Base-by-base conservation (phyloP, 1,140 invertebrate genomes). In the Trichoplusia ni region DNA sequence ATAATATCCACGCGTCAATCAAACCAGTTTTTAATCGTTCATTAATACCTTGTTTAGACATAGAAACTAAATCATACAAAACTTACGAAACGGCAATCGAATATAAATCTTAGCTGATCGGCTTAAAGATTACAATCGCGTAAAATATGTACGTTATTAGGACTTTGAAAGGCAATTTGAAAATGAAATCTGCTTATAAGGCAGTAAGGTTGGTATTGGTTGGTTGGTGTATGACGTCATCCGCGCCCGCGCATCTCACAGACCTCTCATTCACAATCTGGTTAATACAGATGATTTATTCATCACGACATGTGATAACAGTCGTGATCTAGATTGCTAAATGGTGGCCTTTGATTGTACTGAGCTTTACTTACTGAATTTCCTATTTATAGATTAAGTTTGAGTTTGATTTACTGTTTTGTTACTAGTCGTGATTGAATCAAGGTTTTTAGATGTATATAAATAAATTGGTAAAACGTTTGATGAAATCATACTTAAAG, bases 241-340 rank as follows among this genome's bases (percentile, higher is more conserved):
- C 58, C 58, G 67, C 73, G 71, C 78, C 67, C 31, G 73, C 69
- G 65, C 76, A 73, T 74, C 79, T 74, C 59, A 81, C 79, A 77
- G 74, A 77, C 27, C 40, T 61, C 37, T 61, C 67, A 67, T 70
- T 70, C 64, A 69, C 38, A 47, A 65, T 65, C 29, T 63, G 44
- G 58, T 64, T 69, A 67, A 64, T 35, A 69, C 42, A 78, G 63
- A 75, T 75, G 70, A 78, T 78, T 78, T 78, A 73, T 71, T 73
- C 61, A 71, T 73, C 65, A 69, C 68, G 69, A 71, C 61, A 66
- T 61, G 25, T 71, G 60, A 68, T 62, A 64, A 64, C 25, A 56
- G 54, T 58, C 49, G 40, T 66, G 70, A 69, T 64, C 40, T 46
- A 62, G 13, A 61, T 69, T 38, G 38, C 37, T 72, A 62, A 70